These are phyloP conservation scores for Helobdella robusta DNA, from an alignment of 2,888 invertebrate genomes.

Conservation along the genomic window DNA sequence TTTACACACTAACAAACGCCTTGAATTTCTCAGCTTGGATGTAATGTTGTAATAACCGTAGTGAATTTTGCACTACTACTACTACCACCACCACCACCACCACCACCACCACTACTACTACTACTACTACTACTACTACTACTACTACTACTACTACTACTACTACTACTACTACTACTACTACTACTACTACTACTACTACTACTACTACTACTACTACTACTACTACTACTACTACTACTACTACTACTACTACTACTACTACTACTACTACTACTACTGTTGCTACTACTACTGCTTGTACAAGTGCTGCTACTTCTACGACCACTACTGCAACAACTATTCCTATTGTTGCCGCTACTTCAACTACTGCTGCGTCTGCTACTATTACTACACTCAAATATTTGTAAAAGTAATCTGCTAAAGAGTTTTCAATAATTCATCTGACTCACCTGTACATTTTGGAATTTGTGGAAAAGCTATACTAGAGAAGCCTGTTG, in stretches of 20 bases:
- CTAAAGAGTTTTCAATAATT: no score
- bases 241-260: slow-evolving; percentile 9
- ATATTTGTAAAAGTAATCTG: no score
- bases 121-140: slow-evolving; percentile 20
- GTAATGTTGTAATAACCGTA: no score
- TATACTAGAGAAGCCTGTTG: background rate
- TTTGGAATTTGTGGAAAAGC: background rate
- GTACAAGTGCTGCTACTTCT: background rate
- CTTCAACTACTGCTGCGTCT: no score
- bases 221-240: slow-evolving; percentile 19
- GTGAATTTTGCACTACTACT: background rate
- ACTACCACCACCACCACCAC: slow-evolving; percentile 8
- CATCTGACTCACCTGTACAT: no score
- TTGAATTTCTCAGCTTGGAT: background rate
- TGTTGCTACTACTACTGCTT: background rate
- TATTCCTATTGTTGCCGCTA: no score
- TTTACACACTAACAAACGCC: background rate
- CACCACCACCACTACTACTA: slow-evolving; percentile 8
- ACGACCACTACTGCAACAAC: no score
- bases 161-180: slow-evolving; percentile 18
- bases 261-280: background rate
- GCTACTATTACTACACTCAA: no score
- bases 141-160: slow-evolving; percentile 12
- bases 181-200: slow-evolving; percentile 12
- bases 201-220: slow-evolving; percentile 1